Conservation (phyloP, 2,888 invertebrate genomes). For the Craniophora ligustri region DNA sequence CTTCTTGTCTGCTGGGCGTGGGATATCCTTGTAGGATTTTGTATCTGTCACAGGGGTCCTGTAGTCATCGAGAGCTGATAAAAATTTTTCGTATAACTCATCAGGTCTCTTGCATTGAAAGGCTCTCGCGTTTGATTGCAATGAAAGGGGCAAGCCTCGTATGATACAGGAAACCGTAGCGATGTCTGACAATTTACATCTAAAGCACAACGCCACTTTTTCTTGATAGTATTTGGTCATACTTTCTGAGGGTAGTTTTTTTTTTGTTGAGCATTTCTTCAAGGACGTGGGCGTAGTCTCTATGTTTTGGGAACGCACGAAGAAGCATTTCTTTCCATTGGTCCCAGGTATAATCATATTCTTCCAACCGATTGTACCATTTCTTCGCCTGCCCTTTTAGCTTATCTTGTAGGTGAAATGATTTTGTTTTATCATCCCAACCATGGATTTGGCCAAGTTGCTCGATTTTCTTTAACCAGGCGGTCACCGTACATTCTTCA, state of each 20-base stretch:
- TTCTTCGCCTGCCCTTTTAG: background rate
- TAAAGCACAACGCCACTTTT: background rate
- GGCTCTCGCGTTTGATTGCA: background rate
- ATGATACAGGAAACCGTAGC: background rate
- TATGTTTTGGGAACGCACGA: background rate
- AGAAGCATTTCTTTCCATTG: background rate
- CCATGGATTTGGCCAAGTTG: background rate
- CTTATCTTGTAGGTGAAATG: background rate
- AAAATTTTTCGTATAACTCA: background rate
- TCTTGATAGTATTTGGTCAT: slow-evolving; percentile 9
- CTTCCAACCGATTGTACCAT: background rate
- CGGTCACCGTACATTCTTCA: background rate
- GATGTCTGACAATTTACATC: background rate
- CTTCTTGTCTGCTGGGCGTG: background rate
- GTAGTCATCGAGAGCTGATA: background rate
- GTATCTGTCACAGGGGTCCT: background rate
- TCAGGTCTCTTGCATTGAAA: background rate
- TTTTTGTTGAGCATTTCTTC: slow-evolving; percentile 1
- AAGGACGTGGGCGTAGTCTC: background rate
- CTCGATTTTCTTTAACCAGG: background rate
- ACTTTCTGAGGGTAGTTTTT: background rate
- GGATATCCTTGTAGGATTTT: too few species aligned
- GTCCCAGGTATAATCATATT: background rate
- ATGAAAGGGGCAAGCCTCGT: background rate
- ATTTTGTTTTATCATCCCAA: background rate